Conservation (phyloP, 1,140 invertebrate species). For the Scaptomyza montana region DNA sequence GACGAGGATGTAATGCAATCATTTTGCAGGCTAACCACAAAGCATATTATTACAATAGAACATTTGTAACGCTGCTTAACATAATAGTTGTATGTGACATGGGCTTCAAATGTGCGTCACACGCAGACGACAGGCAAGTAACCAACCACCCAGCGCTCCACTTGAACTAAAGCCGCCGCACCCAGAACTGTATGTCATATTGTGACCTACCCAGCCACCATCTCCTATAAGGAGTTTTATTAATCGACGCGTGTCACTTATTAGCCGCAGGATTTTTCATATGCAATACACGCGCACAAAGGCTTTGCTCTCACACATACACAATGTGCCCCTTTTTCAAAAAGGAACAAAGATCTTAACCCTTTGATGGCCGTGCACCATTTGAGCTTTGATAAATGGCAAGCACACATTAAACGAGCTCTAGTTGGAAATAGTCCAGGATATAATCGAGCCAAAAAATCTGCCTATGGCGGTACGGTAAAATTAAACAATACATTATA, state of each 20-base stretch:
- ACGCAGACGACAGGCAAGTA: slow-evolving; percentile 19
- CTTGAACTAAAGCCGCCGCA: not conserved
- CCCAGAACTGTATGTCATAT: slow-evolving; percentile 35
- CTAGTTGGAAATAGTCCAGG: slow-evolving; percentile 36
- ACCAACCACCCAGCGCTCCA: not conserved
- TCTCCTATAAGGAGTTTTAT: slow-evolving; percentile 54
- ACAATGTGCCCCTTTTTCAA: not conserved
- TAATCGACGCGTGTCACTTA: slow-evolving; percentile 79
- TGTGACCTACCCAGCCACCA: slow-evolving; percentile 3
- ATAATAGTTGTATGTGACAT: slow-evolving; percentile 75
- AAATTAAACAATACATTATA: slow-evolving; percentile 60
- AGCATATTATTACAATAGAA: slow-evolving; percentile 39
- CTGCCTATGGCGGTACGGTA: slow-evolving; percentile 37
- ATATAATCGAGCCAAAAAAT: slow-evolving; percentile 54
- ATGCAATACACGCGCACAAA: slow-evolving; percentile 58
- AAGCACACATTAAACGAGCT: slow-evolving; percentile 55
- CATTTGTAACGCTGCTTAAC: slow-evolving; percentile 63
- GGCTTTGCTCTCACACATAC: not conserved
- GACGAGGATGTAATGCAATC: not conserved
- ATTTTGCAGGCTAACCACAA: slow-evolving; percentile 13
- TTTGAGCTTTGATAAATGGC: slow-evolving; percentile 75
- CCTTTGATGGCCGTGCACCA: slow-evolving; percentile 59
- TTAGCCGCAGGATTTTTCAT: slow-evolving; percentile 78
- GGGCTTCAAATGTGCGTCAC: slow-evolving; percentile 61
- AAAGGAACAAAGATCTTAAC: slow-evolving; percentile 45